phyloP scores from a whole-genome alignment of 2,797 vertebrate species.

The Spondyliosoma cantharus region DNA sequence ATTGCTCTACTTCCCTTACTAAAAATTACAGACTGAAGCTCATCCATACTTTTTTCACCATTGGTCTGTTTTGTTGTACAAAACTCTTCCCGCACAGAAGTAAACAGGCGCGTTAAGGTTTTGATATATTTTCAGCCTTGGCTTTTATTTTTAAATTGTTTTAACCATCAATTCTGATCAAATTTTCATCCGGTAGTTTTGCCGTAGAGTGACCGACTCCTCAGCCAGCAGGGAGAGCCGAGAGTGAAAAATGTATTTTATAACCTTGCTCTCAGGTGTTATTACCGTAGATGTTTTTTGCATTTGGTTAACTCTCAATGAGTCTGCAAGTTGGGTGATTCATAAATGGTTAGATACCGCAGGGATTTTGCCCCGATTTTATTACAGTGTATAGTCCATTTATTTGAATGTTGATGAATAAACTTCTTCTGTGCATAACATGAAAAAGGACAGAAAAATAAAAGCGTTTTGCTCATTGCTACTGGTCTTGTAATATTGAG shows the following conservation, averaged over 20 bases:
- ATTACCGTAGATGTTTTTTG: neutral
- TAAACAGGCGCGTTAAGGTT: neutral
- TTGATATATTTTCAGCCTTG: neutral
- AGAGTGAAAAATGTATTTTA: slow-evolving; percentile 2
- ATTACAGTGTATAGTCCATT: neutral
- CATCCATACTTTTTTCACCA: neutral
- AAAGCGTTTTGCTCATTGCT: neutral
- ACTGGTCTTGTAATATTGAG: neutral
- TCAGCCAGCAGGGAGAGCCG: neutral
- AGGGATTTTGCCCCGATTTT: neutral
- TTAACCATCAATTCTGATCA: slow-evolving; percentile 22
- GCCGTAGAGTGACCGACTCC: slow-evolving; percentile 2
- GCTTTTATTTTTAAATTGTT: slow-evolving; percentile 11
- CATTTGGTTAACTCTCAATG: neutral
- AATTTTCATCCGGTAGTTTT: slow-evolving; percentile 27
- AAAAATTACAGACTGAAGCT: neutral
- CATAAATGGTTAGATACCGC: neutral
- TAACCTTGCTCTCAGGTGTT: neutral
- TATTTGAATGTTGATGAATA: neutral
- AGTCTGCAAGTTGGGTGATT: neutral
- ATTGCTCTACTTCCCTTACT: neutral
- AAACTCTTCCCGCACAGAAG: neutral
- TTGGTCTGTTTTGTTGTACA: slow-evolving; percentile 5
- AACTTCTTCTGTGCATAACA: neutral
- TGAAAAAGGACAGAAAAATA: neutral